These are phyloP conservation scores for Tenebrosternarchus preto DNA, from an alignment of 2,113 vertebrate species.

Conservation along the genomic window DNA sequence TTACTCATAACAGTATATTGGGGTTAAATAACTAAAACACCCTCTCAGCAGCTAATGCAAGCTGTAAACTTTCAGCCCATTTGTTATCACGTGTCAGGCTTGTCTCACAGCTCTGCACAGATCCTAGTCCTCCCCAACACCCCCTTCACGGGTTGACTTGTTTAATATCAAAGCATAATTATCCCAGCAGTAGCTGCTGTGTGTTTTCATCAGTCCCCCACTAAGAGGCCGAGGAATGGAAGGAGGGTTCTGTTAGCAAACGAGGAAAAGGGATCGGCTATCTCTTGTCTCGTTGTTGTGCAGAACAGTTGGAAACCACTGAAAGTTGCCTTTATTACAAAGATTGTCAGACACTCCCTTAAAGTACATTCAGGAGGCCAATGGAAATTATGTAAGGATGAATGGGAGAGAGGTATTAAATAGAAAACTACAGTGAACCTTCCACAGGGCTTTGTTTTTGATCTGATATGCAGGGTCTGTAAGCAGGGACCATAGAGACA, in stretches of 20 bases:
- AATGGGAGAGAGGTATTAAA: background rate
- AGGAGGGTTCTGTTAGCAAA: background rate
- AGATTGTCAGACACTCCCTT: too few species aligned
- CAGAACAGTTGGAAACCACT: background rate
- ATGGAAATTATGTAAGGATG: background rate
- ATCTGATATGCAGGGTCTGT: background rate
- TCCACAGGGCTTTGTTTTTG: background rate
- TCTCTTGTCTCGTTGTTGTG: background rate
- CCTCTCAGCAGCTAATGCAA: constrained; percentile 7
- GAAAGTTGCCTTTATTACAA: too few species aligned
- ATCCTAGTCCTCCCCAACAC: background rate
- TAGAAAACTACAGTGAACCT: background rate
- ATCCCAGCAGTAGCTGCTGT: background rate
- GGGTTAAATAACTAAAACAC: background rate
- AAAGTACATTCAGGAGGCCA: background rate
- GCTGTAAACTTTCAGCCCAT: background rate
- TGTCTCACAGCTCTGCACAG: background rate
- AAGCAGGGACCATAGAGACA: background rate
- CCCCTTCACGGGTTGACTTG: background rate
- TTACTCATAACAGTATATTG: background rate
- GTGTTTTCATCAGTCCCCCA: background rate
- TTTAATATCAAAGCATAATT: constrained; percentile 29
- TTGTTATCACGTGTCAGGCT: background rate
- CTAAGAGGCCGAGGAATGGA: background rate
- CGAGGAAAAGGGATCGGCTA: background rate